Evolutionary conservation across 2,797 vertebrate genomes (phyloP).

Genomic region (Rhincodon typus): DNA sequence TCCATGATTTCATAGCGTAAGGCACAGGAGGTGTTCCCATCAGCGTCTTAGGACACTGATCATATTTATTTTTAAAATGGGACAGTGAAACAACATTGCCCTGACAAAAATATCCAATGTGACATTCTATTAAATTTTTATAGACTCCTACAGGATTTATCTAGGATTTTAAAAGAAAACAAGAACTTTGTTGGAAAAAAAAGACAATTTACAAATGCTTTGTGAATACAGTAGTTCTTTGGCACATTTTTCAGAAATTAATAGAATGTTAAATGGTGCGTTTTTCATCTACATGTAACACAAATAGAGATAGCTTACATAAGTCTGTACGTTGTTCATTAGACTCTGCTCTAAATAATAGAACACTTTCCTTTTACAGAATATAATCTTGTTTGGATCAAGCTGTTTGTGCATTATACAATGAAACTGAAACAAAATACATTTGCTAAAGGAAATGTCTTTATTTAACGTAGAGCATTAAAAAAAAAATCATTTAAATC

Average conservation of each 20-base stretch:
- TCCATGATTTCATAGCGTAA: neutral
- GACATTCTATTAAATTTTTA: neutral
- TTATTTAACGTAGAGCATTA: neutral
- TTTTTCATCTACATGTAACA: neutral
- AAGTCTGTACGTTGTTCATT: neutral
- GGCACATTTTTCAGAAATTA: neutral
- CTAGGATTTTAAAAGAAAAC: constrained; percentile 8
- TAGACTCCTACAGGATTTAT: neutral
- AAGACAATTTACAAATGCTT: constrained; percentile 32
- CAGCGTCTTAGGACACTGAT: constrained; percentile 9
- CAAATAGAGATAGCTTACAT: neutral
- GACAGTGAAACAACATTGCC: constrained; percentile 31
- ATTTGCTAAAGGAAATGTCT: neutral
- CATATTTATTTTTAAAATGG: neutral
- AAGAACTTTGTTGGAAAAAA: neutral
- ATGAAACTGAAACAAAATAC: neutral
- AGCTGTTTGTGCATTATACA: neutral
- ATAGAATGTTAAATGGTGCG: neutral
- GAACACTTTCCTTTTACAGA: neutral
- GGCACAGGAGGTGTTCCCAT: neutral
- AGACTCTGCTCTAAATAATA: neutral
- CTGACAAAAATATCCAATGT: constrained; percentile 12
- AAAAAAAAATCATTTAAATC: neutral
- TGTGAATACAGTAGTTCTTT: neutral
- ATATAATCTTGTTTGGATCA: neutral